These are phyloP conservation scores for Synaphobranchus kaupii DNA, from an alignment of 2,797 vertebrate genomes.

Conservation along the genomic window DNA sequence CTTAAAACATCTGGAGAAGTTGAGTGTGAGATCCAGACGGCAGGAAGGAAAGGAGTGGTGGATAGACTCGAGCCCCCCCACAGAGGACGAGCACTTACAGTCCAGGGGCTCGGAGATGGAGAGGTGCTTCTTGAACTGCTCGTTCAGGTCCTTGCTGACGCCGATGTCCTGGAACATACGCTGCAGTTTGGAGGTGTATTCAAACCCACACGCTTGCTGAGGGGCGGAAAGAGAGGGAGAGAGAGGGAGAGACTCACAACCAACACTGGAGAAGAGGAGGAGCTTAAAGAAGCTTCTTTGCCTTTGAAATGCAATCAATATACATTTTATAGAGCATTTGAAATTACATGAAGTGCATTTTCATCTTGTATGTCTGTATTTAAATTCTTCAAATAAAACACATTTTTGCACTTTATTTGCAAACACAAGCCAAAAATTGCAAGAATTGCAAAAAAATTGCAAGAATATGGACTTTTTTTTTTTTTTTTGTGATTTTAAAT, in stretches of 20 bases:
- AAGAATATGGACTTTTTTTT: background rate
- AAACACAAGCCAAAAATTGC: background rate
- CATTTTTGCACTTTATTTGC: background rate
- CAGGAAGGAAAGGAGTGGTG: no score
- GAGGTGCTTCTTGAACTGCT: slow-evolving; percentile 98
- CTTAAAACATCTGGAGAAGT: background rate
- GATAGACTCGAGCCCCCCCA: background rate
- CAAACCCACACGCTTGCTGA: slow-evolving; percentile 98
- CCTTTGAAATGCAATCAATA: background rate
- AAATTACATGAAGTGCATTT: background rate
- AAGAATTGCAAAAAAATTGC: background rate
- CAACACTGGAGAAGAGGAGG: background rate
- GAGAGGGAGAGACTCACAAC: background rate
- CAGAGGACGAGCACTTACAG: slow-evolving; percentile 63
- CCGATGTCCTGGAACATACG: slow-evolving; percentile 99
- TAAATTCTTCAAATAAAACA: background rate
- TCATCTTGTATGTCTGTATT: background rate
- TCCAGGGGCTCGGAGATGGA: slow-evolving; percentile 94
- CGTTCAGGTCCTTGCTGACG: slow-evolving; percentile 97
- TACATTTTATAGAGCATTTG: background rate
- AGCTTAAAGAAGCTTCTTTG: background rate
- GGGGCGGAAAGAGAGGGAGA: slow-evolving; percentile 28
- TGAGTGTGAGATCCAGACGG: no score
- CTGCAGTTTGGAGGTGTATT: slow-evolving; percentile 98
- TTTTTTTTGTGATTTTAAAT: background rate